phyloP scores from a whole-genome alignment of 2,888 invertebrate species.

The Protophormia terraenovae region DNA sequence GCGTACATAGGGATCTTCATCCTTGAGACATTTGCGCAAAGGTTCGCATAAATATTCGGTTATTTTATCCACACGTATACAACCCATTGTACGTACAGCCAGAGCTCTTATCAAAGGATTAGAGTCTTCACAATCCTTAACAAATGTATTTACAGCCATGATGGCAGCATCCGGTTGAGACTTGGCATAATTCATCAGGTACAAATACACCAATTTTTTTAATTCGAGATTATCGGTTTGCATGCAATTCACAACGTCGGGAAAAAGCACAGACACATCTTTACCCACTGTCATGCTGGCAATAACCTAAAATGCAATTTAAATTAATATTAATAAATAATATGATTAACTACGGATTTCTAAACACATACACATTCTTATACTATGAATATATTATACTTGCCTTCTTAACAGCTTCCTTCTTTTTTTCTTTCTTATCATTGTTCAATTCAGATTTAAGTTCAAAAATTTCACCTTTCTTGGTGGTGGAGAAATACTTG shows the following conservation, averaged over 20 bases:
- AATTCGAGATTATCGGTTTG: constrained; percentile 99
- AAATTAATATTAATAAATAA: constrained; percentile 24
- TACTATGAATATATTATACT: constrained; percentile 67
- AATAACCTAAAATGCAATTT: constrained; percentile 87
- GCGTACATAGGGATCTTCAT: constrained; percentile 98
- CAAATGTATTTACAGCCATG: constrained; percentile 99
- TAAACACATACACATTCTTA: background rate
- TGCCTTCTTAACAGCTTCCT: constrained; percentile 99
- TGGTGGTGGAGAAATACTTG: constrained; percentile 99
- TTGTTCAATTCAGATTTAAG: constrained; percentile 99
- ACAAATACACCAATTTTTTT: constrained; percentile 98
- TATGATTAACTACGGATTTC: background rate
- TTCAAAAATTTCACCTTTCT: constrained; percentile 99
- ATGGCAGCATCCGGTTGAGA: constrained; percentile 99
- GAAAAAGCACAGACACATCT: constrained; percentile 98
- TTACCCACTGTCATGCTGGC: constrained; percentile 99
- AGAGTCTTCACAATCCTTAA: constrained; percentile 99
- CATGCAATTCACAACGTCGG: constrained; percentile 99
- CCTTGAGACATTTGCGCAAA: constrained; percentile 95
- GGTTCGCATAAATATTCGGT: constrained; percentile 99
- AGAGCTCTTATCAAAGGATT: constrained; percentile 99
- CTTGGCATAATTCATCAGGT: constrained; percentile 99
- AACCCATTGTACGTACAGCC: constrained; percentile 99
- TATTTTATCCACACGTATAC: constrained; percentile 99
- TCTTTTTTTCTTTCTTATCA: constrained; percentile 99